A percentile compares a stretch with the other conserved stretches of the same genome.
phyloP scores from a whole-genome alignment of 2,113 vertebrate species.

The Turdus rufiventris region DNA sequence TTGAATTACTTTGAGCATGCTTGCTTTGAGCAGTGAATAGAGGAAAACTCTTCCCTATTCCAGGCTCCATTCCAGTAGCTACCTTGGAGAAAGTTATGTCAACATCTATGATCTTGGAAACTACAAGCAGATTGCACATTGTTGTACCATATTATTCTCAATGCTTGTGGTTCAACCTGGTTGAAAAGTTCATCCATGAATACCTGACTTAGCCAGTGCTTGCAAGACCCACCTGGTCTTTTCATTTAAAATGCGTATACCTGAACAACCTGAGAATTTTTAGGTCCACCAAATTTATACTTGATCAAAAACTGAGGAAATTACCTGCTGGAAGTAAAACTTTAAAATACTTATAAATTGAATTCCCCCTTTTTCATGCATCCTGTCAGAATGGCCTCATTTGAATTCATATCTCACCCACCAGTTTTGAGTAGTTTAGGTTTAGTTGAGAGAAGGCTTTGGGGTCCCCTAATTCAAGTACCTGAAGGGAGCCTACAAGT shows the following conservation, averaged over 20 bases:
- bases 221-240: neutral
- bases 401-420: neutral
- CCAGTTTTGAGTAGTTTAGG: neutral
- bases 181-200: neutral
- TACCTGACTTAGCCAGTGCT: neutral
- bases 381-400: neutral
- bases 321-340: fast-evolving
- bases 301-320: neutral
- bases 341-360: neutral
- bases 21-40: neutral
- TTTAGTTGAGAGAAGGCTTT: neutral
- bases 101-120: neutral
- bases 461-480: neutral
- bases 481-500: neutral
- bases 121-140: neutral
- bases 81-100: neutral
- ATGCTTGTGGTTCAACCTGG: neutral
- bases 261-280: neutral
- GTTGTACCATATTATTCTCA: neutral
- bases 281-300: neutral
- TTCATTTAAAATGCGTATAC: neutral
- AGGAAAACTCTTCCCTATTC: neutral
- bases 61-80: neutral
- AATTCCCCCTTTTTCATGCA: neutral
- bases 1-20: neutral